These are phyloP conservation scores for Oncorhynchus kisutch DNA, from an alignment of 2,113 vertebrate species.

Conservation along the genomic window DNA sequence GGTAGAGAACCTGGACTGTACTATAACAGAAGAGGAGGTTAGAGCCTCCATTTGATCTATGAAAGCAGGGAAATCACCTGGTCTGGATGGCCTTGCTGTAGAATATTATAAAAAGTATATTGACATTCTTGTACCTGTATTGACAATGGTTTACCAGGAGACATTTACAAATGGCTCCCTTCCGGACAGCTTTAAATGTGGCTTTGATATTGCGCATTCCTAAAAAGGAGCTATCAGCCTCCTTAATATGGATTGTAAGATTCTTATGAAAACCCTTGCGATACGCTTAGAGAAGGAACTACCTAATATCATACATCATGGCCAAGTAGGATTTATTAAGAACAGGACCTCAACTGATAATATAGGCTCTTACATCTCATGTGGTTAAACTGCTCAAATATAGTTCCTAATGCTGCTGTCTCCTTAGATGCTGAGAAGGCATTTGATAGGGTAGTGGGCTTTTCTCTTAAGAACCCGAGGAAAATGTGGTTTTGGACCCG, in stretches of 20 bases:
- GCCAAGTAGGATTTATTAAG: not conserved
- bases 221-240: too few species aligned
- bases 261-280: not conserved
- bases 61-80: constrained; percentile 11
- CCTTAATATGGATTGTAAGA: not conserved
- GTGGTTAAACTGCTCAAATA: too few species aligned
- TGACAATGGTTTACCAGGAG: not conserved
- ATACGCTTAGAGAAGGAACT: not conserved
- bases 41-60: not conserved
- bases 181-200: too few species aligned
- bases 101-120: too few species aligned
- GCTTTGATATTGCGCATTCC: too few species aligned
- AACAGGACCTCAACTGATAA: not conserved
- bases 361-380: constrained; percentile 2
- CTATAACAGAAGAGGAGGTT: not conserved
- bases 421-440: too few species aligned
- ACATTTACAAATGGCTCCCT: too few species aligned
- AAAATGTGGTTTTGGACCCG: too few species aligned
- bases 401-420: too few species aligned
- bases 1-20: not conserved
- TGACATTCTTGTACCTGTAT: not conserved
- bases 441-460: too few species aligned
- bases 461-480: too few species aligned
- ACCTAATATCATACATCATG: not conserved
- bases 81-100: not conserved